Evolutionary conservation across 2,113 vertebrate genomes (phyloP), one percentile per base, ranked within the genome.

Genomic region (Ancistrus triradiatus): DNA sequence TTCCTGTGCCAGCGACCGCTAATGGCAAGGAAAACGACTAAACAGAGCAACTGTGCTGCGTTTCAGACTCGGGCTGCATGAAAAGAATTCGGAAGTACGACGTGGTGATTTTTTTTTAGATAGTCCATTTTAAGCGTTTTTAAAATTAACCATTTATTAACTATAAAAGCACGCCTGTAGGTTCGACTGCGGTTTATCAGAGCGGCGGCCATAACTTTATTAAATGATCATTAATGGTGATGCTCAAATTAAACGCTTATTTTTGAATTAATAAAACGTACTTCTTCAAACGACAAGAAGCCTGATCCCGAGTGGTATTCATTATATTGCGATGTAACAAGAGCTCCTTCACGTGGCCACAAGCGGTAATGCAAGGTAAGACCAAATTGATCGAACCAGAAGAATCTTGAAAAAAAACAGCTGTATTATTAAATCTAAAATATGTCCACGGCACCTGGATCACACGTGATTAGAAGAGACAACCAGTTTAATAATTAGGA

Each of bases 331-430:
- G 27, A 53, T 17, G 70, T 27, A 48, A 37, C 65, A 51, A 51
- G 65, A 73, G 65, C 70, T 21, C 59, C 70, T 24, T 51, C 70
- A 64, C 7, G 52, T 21, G 70, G 59, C 6, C 19, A 59, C 1
- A 9, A 1, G 1, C 1, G 38, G 24, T 31, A 59, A n/a, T 59
- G 18, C 64, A n/a, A n/a, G n/a, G n/a, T n/a, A n/a, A 59, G 6
- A 0, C 6, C 31, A 4, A 6, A 37, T 33, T 7, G 10, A 11
- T 11, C 9, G 35, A 13, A 37, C 35, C 4, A 2, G 14, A 37
- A 37, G 9, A 33, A 33, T 33, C 28, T 4, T 33, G 9, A 33
- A 4, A 9, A 33, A 5, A 33, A 33, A 33, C 28, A 9, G 9
- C 9, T 33, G n/a, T n/a, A n/a, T 33, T 8, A 37, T 37, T 13